Conservation (phyloP, 2,113 vertebrate genomes). For the Zosterops japonicus region DNA sequence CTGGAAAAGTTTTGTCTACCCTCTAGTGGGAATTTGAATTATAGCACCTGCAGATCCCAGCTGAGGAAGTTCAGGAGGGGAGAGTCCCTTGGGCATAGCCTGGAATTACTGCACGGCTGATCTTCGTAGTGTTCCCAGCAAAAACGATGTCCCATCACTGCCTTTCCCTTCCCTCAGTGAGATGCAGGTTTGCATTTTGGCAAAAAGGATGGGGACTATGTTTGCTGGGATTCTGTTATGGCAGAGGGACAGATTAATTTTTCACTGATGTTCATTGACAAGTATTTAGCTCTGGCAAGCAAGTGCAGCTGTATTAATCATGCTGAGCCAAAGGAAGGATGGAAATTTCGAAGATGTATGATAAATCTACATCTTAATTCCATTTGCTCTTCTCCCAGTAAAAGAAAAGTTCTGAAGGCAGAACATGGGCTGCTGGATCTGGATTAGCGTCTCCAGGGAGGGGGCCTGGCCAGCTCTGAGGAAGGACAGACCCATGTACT, state of each 20-base stretch:
- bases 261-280: neutral
- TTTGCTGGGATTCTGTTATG: neutral
- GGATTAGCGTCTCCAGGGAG: neutral
- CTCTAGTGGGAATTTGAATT: conserved; percentile 66
- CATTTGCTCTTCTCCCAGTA: neutral
- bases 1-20: conserved; percentile 47
- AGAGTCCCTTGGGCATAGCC: neutral
- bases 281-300: neutral
- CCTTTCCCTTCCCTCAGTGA: neutral
- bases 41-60: neutral
- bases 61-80: fast-evolving
- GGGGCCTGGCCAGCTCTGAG: neutral
- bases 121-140: neutral
- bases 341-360: neutral
- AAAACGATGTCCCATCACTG: neutral
- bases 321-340: neutral
- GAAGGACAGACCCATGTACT: fast-evolving
- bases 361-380: neutral
- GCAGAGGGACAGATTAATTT: neutral
- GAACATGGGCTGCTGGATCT: neutral
- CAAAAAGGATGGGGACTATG: neutral
- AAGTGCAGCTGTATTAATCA: neutral
- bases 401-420: neutral
- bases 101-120: fast-evolving
- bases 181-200: neutral